Evolutionary conservation across 1,140 invertebrate species (phyloP).

Genomic region (Brachystomella parvula): DNA sequence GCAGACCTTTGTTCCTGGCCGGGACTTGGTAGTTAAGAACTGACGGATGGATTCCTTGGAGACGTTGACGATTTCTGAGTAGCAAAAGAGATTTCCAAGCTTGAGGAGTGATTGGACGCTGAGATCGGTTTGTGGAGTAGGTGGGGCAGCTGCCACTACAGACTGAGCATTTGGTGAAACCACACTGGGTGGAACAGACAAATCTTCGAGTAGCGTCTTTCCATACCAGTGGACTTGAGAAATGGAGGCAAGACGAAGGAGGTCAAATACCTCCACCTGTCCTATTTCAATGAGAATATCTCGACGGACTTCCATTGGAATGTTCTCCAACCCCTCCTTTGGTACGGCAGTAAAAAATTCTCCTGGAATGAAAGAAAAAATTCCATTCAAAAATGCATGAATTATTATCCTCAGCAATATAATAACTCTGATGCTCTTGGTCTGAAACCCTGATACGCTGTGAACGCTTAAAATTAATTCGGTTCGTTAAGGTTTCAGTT

Average conservation of each 20-base stretch:
- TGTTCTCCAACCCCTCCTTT: constrained; percentile 12
- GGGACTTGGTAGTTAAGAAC: constrained; percentile 23
- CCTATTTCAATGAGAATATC: constrained; percentile 31
- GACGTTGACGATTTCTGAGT: constrained; percentile 13
- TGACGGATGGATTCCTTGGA: constrained; percentile 11
- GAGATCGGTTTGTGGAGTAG: neutral
- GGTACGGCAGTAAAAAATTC: constrained; percentile 32
- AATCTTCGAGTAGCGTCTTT: constrained; percentile 19
- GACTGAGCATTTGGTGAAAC: neutral
- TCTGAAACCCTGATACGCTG: no score
- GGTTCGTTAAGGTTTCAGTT: no score
- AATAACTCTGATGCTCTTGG: no score
- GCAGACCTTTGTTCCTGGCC: constrained; percentile 29
- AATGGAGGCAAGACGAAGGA: constrained; percentile 22
- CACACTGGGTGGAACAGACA: neutral
- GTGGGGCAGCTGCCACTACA: neutral
- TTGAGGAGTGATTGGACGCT: neutral
- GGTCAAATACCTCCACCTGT: constrained; percentile 20
- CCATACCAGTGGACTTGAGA: constrained; percentile 25
- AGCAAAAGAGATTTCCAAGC: constrained; percentile 33
- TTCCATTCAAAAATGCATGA: neutral
- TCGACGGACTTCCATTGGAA: constrained; percentile 1
- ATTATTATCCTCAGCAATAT: no score
- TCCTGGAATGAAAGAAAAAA: constrained; percentile 19
- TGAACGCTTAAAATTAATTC: no score